These are phyloP conservation scores for Neolamprologus variostigma DNA, from an alignment of 2,113 vertebrate species.

Conservation along the genomic window DNA sequence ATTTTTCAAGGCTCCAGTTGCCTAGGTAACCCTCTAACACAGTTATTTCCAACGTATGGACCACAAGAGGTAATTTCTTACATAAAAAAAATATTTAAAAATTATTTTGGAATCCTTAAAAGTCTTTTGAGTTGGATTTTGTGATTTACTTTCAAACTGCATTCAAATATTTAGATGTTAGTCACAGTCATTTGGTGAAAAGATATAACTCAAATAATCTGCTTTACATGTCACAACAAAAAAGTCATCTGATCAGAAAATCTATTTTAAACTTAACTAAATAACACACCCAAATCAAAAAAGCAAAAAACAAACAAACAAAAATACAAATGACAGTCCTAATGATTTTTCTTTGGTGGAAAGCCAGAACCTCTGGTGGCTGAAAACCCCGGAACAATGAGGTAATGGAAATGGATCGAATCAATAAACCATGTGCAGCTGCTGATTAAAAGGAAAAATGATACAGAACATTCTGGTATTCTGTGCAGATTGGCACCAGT, in stretches of 20 bases:
- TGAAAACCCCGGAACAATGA: not conserved
- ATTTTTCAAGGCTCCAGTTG: not conserved
- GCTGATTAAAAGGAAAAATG: not conserved
- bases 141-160: not conserved
- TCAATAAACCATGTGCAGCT: not conserved
- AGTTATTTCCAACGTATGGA: not conserved
- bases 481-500: not conserved
- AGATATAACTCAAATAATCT: not conserved
- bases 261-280: not conserved
- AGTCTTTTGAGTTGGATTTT: not conserved
- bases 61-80: not conserved
- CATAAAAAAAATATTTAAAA: not conserved
- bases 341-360: not conserved
- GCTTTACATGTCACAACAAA: not conserved
- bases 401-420: not conserved
- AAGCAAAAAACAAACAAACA: not conserved
- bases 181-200: not conserved
- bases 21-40: not conserved
- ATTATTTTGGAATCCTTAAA: not conserved
- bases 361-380: not conserved
- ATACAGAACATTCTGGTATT: not conserved
- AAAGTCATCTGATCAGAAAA: not conserved
- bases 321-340: not conserved
- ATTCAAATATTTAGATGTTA: not conserved
- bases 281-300: not conserved